Evolutionary conservation across 1,140 invertebrate species (phyloP).

Genomic region (Palaemon carinicauda): DNA sequence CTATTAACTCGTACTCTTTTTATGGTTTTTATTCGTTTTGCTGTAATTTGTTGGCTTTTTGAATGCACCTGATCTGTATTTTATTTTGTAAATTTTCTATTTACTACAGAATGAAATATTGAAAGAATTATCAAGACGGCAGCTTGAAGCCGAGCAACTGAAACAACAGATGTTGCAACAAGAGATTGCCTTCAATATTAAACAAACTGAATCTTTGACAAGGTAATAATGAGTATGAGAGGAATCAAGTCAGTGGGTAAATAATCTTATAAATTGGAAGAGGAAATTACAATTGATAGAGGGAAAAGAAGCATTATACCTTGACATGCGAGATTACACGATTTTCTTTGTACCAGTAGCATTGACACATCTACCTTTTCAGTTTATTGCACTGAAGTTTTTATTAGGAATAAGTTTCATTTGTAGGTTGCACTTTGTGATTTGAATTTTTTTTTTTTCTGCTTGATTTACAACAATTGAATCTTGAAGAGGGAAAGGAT

Average conservation of each 20-base stretch:
- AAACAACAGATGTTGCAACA: slow-evolving; percentile 89
- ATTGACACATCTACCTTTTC: too few species aligned
- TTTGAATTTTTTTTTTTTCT: neutral
- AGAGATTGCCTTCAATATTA: slow-evolving; percentile 91
- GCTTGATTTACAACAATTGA: neutral
- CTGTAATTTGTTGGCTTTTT: slow-evolving; percentile 32
- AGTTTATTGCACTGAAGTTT: too few species aligned
- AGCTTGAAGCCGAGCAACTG: slow-evolving; percentile 87
- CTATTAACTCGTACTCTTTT: neutral
- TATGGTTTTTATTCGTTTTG: slow-evolving; percentile 13
- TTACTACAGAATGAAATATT: slow-evolving; percentile 76
- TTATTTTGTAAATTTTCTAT: slow-evolving; percentile 56
- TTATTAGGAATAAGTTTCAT: too few species aligned
- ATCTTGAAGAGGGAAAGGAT: neutral
- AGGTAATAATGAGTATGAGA: slow-evolving; percentile 61
- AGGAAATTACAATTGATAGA: too few species aligned
- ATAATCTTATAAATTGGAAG: too few species aligned
- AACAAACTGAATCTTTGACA: slow-evolving; percentile 87
- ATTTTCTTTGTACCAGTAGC: too few species aligned
- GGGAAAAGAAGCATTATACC: too few species aligned
- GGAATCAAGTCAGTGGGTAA: too few species aligned
- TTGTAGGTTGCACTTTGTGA: neutral
- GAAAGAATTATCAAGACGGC: slow-evolving; percentile 86
- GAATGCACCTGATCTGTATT: slow-evolving; percentile 28
- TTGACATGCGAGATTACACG: too few species aligned